Conservation (phyloP, 1,140 invertebrate species). For the Patella vulgata region DNA sequence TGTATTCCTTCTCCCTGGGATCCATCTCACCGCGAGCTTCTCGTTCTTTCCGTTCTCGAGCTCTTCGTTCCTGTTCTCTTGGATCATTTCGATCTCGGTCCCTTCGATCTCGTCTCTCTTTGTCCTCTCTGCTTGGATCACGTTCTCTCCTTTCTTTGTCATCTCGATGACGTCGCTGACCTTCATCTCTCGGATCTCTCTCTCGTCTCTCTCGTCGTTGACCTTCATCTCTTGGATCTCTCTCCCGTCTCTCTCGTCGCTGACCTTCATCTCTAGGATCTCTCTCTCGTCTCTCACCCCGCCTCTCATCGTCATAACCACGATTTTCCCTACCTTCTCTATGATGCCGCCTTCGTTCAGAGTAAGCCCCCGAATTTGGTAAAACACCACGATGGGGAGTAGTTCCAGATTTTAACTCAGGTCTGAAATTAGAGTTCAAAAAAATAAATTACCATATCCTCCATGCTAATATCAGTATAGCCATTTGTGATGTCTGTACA, state of each 20-base stretch:
- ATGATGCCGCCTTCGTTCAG: slow-evolving; percentile 11
- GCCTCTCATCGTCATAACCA: slow-evolving; percentile 1
- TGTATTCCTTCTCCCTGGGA: slow-evolving; percentile 20
- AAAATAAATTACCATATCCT: no score
- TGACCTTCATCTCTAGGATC: slow-evolving; percentile 8
- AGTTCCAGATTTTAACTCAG: slow-evolving; percentile 55
- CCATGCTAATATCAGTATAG: no score
- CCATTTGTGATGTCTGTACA: no score
- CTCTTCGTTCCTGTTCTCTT: slow-evolving; percentile 1
- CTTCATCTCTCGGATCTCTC: slow-evolving; percentile 16
- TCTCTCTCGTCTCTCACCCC: neutral
- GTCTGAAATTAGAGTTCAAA: slow-evolving; percentile 34
- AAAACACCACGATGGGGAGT: slow-evolving; percentile 48
- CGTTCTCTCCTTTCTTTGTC: slow-evolving; percentile 26
- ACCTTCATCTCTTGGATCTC: slow-evolving; percentile 26
- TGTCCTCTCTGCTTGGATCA: slow-evolving; percentile 18
- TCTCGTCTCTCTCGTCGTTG: slow-evolving; percentile 17
- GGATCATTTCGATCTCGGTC: neutral
- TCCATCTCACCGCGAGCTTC: slow-evolving; percentile 16
- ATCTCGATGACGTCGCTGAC: slow-evolving; percentile 14
- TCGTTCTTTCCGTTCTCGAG: neutral
- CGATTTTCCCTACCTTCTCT: slow-evolving; percentile 6
- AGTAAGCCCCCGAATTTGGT: slow-evolving; percentile 32
- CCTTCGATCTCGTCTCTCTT: neutral
- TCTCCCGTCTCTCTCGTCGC: slow-evolving; percentile 21